These are phyloP conservation scores for Saccopteryx bilineata DNA, from an alignment of 2,113 vertebrate genomes.

Conservation along the genomic window DNA sequence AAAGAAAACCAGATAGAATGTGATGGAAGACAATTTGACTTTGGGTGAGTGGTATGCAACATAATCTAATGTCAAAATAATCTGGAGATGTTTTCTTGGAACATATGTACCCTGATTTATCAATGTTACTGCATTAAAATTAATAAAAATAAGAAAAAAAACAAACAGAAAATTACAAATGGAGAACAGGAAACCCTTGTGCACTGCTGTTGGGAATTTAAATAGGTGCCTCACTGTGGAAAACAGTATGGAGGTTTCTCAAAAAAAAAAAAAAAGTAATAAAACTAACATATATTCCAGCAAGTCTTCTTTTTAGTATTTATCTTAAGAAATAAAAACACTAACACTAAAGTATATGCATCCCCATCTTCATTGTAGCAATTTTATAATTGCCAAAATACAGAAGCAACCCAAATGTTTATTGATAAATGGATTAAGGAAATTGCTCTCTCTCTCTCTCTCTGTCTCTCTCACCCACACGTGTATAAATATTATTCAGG, in stretches of 20 bases:
- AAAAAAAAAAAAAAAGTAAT: background rate
- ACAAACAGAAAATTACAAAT: background rate
- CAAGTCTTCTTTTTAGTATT: background rate
- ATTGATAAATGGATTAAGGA: background rate
- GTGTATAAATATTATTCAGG: background rate
- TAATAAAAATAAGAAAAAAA: no score
- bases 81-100: no score
- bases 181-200: background rate
- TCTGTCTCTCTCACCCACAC: background rate
- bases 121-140: no score
- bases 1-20: no score
- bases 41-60: no score
- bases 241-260: background rate
- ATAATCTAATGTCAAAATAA: no score
- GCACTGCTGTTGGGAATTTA: background rate
- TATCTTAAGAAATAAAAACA: conserved; percentile 15
- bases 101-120: no score
- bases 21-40: no score
- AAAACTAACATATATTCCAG: background rate
- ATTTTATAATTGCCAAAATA: background rate
- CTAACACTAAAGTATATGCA: background rate
- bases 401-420: background rate
- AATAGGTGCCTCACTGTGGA: background rate
- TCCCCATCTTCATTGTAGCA: background rate
- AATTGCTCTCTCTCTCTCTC: background rate